A percentile compares a stretch with the other conserved stretches of the same genome.
phyloP scores from a whole-genome alignment of 2,797 vertebrate genomes.

The Gymnothorax reevesii region DNA sequence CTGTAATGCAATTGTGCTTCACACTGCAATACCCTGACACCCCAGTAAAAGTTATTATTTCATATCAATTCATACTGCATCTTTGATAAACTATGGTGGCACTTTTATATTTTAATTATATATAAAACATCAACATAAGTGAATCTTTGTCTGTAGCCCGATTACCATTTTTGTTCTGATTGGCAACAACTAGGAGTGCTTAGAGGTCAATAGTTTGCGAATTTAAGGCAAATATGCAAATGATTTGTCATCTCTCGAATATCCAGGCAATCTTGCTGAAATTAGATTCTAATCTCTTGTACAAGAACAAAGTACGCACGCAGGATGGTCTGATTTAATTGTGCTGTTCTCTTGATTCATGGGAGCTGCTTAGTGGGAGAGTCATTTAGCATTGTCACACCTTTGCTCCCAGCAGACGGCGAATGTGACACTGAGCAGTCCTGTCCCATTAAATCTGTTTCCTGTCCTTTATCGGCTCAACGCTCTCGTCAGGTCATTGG shows the following conservation, averaged over 20 bases:
- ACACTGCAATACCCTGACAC: too few relatives aligned
- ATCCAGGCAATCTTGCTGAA: not conserved
- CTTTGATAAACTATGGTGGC: too few relatives aligned
- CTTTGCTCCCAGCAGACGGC: not conserved
- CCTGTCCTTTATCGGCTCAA: constrained; percentile 12
- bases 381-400: not conserved
- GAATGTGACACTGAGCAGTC: not conserved
- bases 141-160: not conserved
- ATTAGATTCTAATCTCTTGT: not conserved
- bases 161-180: too few relatives aligned
- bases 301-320: not conserved
- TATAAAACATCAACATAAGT: not conserved
- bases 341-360: not conserved
- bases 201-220: not conserved
- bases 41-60: too few relatives aligned
- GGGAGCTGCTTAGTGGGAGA: not conserved
- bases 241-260: not conserved
- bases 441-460: not conserved
- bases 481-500: constrained; percentile 25
- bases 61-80: too few relatives aligned
- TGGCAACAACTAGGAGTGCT: too few relatives aligned
- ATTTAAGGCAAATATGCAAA: not conserved
- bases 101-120: not conserved
- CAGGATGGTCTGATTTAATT: not conserved
- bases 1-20: too few relatives aligned